phyloP scores from a whole-genome alignment of 2,888 invertebrate genomes.

The Hylaea fasciaria region DNA sequence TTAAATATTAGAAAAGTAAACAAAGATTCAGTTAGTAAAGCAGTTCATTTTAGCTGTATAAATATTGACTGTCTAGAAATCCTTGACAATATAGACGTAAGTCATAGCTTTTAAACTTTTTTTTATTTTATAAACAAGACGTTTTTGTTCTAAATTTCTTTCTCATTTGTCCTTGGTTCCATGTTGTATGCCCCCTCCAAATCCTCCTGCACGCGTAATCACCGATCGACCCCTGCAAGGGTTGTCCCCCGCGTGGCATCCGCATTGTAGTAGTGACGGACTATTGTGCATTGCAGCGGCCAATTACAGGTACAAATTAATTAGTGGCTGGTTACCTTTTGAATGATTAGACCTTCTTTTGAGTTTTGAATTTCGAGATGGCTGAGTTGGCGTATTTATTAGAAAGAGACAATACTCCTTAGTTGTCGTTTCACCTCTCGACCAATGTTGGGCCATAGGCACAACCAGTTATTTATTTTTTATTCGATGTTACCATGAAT shows the following conservation, averaged over 20 bases:
- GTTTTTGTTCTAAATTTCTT: too few relatives aligned
- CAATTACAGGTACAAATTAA: constrained; percentile 3
- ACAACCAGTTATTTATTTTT: too few relatives aligned
- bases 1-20: too few relatives aligned
- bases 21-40: too few relatives aligned
- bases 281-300: constrained; percentile 2
- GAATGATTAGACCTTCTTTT: not conserved
- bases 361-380: not conserved
- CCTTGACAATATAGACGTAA: too few relatives aligned
- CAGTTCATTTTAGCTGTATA: too few relatives aligned
- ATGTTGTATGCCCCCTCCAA: constrained; percentile 42
- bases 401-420: too few relatives aligned
- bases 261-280: constrained; percentile 20
- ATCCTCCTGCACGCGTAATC: constrained; percentile 59
- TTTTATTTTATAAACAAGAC: not conserved
- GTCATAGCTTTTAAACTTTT: not conserved
- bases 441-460: too few relatives aligned
- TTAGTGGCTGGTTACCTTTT: not conserved
- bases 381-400: not conserved
- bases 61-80: too few relatives aligned
- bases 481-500: too few relatives aligned
- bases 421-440: not conserved
- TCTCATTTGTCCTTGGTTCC: constrained; percentile 13
- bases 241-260: constrained; percentile 44
- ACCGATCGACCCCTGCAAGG: constrained; percentile 57